These are phyloP conservation scores for Drosophila histrio DNA, from an alignment of 2,888 invertebrate species.

Conservation along the genomic window DNA sequence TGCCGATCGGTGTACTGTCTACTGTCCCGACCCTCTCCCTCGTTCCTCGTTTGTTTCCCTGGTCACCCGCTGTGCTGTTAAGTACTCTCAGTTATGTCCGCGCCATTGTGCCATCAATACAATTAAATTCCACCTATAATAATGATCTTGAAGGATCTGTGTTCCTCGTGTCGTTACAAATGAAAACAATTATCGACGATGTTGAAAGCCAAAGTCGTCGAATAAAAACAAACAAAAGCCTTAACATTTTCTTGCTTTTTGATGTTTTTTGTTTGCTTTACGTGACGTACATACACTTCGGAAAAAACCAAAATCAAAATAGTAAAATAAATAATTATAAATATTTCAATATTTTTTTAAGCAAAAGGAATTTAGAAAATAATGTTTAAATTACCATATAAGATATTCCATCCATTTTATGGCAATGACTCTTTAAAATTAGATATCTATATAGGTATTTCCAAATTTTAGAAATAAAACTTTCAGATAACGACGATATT, in stretches of 20 bases:
- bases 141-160: conserved; percentile 54
- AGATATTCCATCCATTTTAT: too few species aligned
- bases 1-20: conserved; percentile 9
- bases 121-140: conserved; percentile 70
- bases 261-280: conserved; percentile 1
- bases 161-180: conserved; percentile 64
- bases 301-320: too few species aligned
- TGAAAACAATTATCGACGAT: conserved; percentile 68
- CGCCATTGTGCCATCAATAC: conserved; percentile 67
- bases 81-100: conserved; percentile 65
- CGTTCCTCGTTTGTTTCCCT: too few species aligned
- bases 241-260: conserved; percentile 12
- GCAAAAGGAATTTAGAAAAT: too few species aligned
- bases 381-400: too few species aligned
- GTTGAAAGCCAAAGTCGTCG: conserved; percentile 66
- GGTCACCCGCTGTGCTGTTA: conserved; percentile 62
- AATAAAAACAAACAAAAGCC: conserved; percentile 63
- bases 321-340: too few species aligned
- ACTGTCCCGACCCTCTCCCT: not conserved
- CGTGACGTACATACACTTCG: too few species aligned
- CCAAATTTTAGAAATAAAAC: too few species aligned
- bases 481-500: too few species aligned
- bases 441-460: too few species aligned
- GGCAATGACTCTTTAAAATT: too few species aligned
- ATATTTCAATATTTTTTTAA: too few species aligned